phyloP scores from a whole-genome alignment of 2,888 invertebrate genomes.

The Scaptodrosophila latifasciaeformis region DNA sequence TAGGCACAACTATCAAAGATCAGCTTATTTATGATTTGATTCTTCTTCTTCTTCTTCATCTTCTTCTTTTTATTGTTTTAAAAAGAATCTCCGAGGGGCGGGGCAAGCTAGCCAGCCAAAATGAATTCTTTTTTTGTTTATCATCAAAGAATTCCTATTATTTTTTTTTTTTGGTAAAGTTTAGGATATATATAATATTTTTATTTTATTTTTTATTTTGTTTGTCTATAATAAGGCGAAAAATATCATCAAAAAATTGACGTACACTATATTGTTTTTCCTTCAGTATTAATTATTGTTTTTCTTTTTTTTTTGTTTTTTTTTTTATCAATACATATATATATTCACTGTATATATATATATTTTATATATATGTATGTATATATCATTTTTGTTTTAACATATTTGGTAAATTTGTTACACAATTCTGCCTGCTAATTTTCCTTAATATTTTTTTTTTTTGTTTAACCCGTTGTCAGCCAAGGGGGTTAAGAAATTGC shows the following conservation, averaged over 20 bases:
- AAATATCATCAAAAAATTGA: slow-evolving; percentile 74
- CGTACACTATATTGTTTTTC: slow-evolving; percentile 72
- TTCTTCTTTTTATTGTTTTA: background rate
- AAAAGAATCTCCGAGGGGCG: background rate
- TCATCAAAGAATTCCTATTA: too few species aligned
- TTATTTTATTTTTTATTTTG: slow-evolving; percentile 25
- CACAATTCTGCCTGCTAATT: background rate
- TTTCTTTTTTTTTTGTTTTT: slow-evolving; percentile 13
- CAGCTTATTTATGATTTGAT: slow-evolving; percentile 29
- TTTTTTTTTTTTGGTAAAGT: background rate
- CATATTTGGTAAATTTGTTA: slow-evolving; percentile 38
- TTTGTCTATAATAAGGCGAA: slow-evolving; percentile 70
- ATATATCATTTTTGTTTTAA: slow-evolving; percentile 48
- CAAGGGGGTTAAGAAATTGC: slow-evolving; percentile 13
- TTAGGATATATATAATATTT: background rate
- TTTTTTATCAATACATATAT: slow-evolving; percentile 28
- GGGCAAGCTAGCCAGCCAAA: background rate
- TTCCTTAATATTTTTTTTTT: slow-evolving; percentile 11
- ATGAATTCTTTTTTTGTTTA: too few species aligned
- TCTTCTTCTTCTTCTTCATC: background rate
- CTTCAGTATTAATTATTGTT: too few species aligned
- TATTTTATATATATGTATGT: slow-evolving; percentile 35
- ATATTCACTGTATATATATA: too few species aligned
- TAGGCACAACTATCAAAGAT: too few species aligned
- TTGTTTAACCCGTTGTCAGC: slow-evolving; percentile 6